Evolutionary conservation across 2,113 vertebrate species (phyloP), one percentile per base, ranked within the genome.

Genomic region (Cepphus grylle): DNA sequence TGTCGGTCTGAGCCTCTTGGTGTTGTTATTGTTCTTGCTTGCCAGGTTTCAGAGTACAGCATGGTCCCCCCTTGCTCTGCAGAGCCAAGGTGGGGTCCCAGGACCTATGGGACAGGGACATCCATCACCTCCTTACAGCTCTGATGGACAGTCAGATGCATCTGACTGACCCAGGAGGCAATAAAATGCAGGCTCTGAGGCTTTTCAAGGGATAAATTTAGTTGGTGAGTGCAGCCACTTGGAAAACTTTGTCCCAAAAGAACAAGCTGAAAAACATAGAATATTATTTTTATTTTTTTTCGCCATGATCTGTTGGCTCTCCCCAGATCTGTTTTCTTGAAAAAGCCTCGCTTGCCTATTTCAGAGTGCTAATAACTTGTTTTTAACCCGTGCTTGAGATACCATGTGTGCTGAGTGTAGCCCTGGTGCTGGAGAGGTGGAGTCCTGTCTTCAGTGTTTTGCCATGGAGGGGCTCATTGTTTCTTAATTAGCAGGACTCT

Each of bases 121-220:
- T 36, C 27, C 11, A 1, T n/a, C 36, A 73, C 8, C 29, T 15
- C 0, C 0, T 56, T 36, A 29, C 12, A 36, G 11, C 30, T 56
- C 34, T 65, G 62, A 19, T 42, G 53, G 55, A n/a, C n/a, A 81
- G 10, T 49, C 47, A 90, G 65, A 18, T 43, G 4, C 12, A 36
- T 38, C 42, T 81, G 23, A 15, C 36, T 30, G 16, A 50, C 47
- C 19, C 22, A 77, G 43, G 10, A 19, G 18, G 12, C 42, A 49
- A 66, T 26, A 58, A 91, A 58, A 56, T 20, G 11, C 21, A 40
- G 34, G 13, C 6, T 43, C 65, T 45, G 78, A 70, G 45, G 34
- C 34, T 93, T 84, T 74, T 53, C 20, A 77, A n/a, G 27, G 9
- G 27, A 34, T 25, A 18, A 47, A 61, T 78, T 82, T 17, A n/a